A percentile compares a stretch with the other conserved stretches of the same genome.
phyloP scores from a whole-genome alignment of 1,140 invertebrate genomes.

The Bombus balteatus region DNA sequence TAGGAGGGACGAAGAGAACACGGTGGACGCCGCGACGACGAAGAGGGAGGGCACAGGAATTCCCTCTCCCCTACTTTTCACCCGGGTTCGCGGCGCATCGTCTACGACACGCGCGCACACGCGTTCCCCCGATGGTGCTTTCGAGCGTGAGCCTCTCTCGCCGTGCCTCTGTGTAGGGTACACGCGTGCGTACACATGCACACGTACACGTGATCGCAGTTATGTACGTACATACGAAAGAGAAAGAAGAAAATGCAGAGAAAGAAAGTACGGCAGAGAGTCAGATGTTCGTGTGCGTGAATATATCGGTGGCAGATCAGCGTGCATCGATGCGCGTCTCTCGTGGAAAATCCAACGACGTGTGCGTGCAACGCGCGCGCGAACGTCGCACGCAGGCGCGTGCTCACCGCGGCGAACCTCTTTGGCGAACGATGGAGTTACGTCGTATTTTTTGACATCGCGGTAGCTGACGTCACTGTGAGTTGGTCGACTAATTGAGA shows the following conservation, averaged over 20 bases:
- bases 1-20: conserved; percentile 20
- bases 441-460: background rate
- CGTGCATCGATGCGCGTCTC: conserved; percentile 9
- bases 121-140: conserved; percentile 6
- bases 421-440: background rate
- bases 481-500: background rate
- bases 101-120: conserved; percentile 65
- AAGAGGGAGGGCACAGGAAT: conserved; percentile 68
- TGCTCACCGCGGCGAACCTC: background rate
- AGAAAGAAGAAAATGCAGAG: background rate
- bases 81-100: conserved; percentile 75
- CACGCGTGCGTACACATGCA: conserved; percentile 13
- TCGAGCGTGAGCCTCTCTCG: background rate
- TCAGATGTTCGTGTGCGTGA: background rate
- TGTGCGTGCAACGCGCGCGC: conserved; percentile 12
- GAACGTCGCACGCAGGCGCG: background rate
- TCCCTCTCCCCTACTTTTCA: conserved; percentile 71
- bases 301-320: conserved; percentile 4
- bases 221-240: background rate
- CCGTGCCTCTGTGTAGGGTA: background rate
- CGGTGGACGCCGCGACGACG: background rate
- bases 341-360: conserved; percentile 23
- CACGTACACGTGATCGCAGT: background rate
- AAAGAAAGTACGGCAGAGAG: background rate
- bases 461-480: background rate